Percentiles rank a stretch among this genome's conserved stretches.
Conservation (phyloP, 1,140 invertebrate species). For the Eupristina koningsbergeri region DNA sequence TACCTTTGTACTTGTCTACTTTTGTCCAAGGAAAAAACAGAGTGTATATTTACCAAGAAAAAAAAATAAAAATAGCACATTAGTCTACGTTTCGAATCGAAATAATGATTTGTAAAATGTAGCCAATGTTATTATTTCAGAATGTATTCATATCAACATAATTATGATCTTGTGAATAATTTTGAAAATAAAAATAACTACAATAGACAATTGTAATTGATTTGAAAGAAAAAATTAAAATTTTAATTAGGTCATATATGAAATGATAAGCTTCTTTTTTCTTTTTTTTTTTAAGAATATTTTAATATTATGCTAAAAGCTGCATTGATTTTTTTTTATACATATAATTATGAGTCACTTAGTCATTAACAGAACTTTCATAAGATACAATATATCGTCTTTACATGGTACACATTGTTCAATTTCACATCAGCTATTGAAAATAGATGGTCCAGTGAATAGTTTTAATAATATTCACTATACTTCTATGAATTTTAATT, state of each 20-base stretch:
- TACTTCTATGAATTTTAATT: conserved; percentile 47
- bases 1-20: conserved; percentile 61
- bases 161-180: conserved; percentile 54
- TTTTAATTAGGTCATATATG: not conserved
- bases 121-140: conserved; percentile 53
- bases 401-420: conserved; percentile 49
- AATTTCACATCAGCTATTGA: conserved; percentile 42
- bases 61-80: conserved; percentile 43
- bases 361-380: conserved; percentile 46
- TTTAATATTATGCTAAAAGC: conserved; percentile 50
- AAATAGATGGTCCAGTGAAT: conserved; percentile 45
- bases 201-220: conserved; percentile 47
- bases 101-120: conserved; percentile 53
- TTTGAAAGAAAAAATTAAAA: conserved; percentile 28
- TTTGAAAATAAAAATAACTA: conserved; percentile 54
- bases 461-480: conserved; percentile 29
- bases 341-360: conserved; percentile 46
- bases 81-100: conserved; percentile 51
- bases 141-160: conserved; percentile 54
- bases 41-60: conserved; percentile 52
- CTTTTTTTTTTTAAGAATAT: conserved; percentile 44
- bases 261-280: conserved; percentile 36
- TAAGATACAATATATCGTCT: conserved; percentile 46
- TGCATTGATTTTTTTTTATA: conserved; percentile 49
- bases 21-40: conserved; percentile 58